phyloP scores from a whole-genome alignment of 2,113 vertebrate species.

The Ophiodon elongatus region DNA sequence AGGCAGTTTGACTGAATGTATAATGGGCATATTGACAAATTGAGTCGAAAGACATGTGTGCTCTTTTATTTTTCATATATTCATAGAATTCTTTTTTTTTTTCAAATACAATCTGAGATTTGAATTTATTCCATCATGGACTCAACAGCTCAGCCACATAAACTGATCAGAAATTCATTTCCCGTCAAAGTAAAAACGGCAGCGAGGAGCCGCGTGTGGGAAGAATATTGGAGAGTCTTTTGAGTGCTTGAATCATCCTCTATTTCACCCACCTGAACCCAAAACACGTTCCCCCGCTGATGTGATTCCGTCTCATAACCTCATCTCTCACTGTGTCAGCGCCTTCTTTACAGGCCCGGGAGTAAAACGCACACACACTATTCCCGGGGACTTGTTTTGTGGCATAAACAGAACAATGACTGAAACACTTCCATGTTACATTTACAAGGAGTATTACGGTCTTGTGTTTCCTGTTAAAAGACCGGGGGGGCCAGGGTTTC shows the following conservation, averaged over 20 bases:
- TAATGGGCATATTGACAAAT: neutral
- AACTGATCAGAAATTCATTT: constrained; percentile 12
- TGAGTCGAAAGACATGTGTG: neutral
- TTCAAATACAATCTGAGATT: neutral
- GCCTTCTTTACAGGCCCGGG: constrained; percentile 28
- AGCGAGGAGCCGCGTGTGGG: neutral
- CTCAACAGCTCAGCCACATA: neutral
- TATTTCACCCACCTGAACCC: constrained; percentile 19
- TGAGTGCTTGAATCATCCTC: constrained; percentile 43
- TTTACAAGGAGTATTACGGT: constrained; percentile 35
- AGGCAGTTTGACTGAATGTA: neutral
- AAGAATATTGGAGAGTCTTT: neutral
- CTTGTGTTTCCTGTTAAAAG: constrained; percentile 14
- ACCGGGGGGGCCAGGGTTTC: neutral
- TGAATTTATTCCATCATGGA: neutral
- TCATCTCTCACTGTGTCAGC: constrained; percentile 48
- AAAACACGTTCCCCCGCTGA: constrained; percentile 20
- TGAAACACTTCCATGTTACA: constrained; percentile 18
- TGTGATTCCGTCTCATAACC: constrained; percentile 43
- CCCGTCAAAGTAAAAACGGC: neutral
- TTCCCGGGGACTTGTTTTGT: constrained; percentile 13
- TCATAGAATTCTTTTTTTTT: neutral
- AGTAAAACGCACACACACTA: neutral
- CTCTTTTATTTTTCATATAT: neutral
- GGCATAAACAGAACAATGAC: constrained; percentile 21